Base-by-base conservation (phyloP, 1,140 invertebrate genomes). In the Eriosoma lanigerum region DNA sequence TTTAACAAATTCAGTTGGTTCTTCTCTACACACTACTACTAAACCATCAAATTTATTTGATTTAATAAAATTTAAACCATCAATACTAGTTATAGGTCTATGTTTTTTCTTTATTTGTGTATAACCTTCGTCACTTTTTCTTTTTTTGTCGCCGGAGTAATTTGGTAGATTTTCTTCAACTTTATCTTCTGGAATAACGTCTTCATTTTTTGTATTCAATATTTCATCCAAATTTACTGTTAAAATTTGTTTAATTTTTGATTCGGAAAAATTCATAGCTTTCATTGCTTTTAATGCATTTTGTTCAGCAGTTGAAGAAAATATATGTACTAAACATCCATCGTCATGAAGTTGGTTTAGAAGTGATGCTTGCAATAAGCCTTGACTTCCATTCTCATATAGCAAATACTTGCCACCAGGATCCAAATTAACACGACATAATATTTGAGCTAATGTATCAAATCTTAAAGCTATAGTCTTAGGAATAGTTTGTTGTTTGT, bases 391-490 rank as follows among this genome's bases (percentile, higher is more conserved):
- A 82, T 92, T 94, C 83, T 98, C 96, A 85, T 96, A 95, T 0
- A 98, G 86, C 68, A 96, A 86, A 86, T 94, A 94, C 64, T 89
- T 91, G 3, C 93, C 93, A 83, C 92, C 89, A 4, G 90, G 89
- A 83, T 91, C 91, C 1, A 98, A 88, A 85, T 97, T 95, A 4
- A 91, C 89, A 83, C 92, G 91, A 0, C 91, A 91, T 38, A 96
- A 87, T 50, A 98, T 91, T 86, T 97, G 96, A 9, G 94, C 92
- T 21, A 98, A 86, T 10, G 93, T 92, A 84, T 98, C 96, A 82
- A 93, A 89, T 75, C 96, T 88, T 58, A 98, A 87, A 83, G 90
- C 90, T 86, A 93, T 88, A 64, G 95, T 91, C 87, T 95, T 95
- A 4, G 87, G 86, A 3, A 92, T 88, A 83, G 94, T 92, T 84